Evolutionary conservation across 2,113 vertebrate species (phyloP).

Genomic region (Paradisaea rubra): DNA sequence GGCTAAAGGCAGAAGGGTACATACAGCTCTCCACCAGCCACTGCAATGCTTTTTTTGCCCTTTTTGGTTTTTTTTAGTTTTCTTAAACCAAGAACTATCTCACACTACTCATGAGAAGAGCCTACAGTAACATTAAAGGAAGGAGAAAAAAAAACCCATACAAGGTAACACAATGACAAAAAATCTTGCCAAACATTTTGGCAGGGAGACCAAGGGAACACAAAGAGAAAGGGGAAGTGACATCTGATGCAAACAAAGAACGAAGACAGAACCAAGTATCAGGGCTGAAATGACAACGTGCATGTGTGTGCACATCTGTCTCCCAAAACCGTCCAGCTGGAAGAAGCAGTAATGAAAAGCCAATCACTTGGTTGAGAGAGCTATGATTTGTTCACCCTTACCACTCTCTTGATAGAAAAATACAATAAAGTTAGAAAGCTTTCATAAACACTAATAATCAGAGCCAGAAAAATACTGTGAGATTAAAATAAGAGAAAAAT

Average conservation of each 20-base stretch:
- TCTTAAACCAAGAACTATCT: not conserved
- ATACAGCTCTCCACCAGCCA: not conserved
- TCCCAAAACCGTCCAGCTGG: not conserved
- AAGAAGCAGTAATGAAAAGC: not conserved
- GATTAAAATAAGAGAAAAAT: not conserved
- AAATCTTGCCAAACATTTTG: not conserved
- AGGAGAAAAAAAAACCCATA: not conserved
- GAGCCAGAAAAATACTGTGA: not conserved
- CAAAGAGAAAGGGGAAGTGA: not conserved
- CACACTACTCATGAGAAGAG: not conserved
- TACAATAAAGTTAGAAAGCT: not conserved
- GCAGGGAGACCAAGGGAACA: not conserved
- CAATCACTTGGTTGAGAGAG: not conserved
- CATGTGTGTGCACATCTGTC: fast-evolving
- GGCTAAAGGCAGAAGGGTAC: not conserved
- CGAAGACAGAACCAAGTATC: not conserved
- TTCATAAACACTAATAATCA: not conserved
- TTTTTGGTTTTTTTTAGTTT: fast-evolving
- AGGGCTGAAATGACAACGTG: not conserved
- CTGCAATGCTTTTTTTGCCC: fast-evolving
- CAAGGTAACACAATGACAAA: not conserved
- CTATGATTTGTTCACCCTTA: not conserved
- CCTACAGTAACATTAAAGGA: not conserved
- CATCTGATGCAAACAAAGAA: not conserved
- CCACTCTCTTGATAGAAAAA: not conserved